phyloP scores from a whole-genome alignment of 2,113 vertebrate genomes.

The Octodon degus region DNA sequence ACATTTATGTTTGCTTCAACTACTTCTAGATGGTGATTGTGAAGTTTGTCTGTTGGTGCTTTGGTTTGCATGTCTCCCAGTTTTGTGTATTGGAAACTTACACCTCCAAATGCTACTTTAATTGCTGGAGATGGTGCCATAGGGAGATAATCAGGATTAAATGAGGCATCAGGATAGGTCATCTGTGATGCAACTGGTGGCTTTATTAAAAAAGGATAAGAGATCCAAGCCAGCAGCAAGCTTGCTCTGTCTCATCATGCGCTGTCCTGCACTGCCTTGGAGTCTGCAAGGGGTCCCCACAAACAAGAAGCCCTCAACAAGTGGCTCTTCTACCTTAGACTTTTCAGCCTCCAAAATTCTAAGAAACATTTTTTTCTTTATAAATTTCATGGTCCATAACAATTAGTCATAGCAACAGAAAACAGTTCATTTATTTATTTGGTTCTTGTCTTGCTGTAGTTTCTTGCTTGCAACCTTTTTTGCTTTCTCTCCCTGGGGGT shows the following conservation, averaged over 20 bases:
- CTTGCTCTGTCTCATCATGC: background rate
- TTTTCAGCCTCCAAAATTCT: background rate
- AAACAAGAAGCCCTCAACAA: background rate
- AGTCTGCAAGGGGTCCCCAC: background rate
- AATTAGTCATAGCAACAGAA: background rate
- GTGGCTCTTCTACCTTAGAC: background rate
- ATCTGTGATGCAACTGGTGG: background rate
- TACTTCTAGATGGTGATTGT: background rate
- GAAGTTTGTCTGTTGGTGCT: background rate
- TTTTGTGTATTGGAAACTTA: background rate
- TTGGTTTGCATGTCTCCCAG: background rate
- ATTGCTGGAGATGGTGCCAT: background rate
- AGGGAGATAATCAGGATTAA: background rate
- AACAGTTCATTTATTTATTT: background rate
- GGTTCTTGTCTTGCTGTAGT: background rate
- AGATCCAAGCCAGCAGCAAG: background rate
- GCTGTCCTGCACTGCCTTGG: background rate
- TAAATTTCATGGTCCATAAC: background rate
- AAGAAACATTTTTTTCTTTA: background rate
- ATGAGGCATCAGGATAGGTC: background rate
- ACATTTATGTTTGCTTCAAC: constrained; percentile 34
- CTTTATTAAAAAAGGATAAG: background rate
- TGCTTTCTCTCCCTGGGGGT: too few relatives aligned
- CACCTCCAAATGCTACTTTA: background rate
- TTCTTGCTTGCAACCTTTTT: background rate